Percentiles rank a stretch among this genome's conserved stretches.
Evolutionary conservation across 2,797 vertebrate species (phyloP).

Genomic region (Ctenochaetus hawaiiensis): DNA sequence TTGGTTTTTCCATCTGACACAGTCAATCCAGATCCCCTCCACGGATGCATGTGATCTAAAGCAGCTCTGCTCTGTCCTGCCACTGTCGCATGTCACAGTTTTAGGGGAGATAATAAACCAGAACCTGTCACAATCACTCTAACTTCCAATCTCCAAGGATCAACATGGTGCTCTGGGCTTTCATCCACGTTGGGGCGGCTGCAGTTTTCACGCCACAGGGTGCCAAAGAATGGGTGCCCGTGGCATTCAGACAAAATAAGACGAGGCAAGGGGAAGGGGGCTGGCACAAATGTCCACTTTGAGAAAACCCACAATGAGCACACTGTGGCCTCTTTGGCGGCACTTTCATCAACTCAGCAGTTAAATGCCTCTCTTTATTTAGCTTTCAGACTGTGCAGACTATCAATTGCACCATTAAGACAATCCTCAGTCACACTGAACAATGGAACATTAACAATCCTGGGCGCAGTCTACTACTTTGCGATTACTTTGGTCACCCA

Average conservation of each 20-base stretch:
- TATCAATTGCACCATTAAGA: constrained; percentile 82
- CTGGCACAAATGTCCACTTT: constrained; percentile 83
- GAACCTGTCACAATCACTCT: constrained; percentile 73
- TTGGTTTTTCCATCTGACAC: constrained; percentile 48
- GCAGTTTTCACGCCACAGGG: constrained; percentile 57
- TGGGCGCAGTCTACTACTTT: constrained; percentile 57
- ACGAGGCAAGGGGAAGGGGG: constrained; percentile 74
- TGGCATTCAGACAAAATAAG: constrained; percentile 77
- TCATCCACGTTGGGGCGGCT: constrained; percentile 55
- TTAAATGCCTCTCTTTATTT: constrained; percentile 82
- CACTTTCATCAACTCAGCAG: constrained; percentile 75
- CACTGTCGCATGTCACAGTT: constrained; percentile 63
- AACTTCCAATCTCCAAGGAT: constrained; percentile 62
- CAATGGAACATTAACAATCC: constrained; percentile 72
- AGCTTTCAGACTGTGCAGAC: constrained; percentile 75
- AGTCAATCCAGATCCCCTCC: constrained; percentile 38
- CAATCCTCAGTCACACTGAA: constrained; percentile 75
- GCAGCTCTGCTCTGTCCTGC: constrained; percentile 36
- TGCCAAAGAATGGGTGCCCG: constrained; percentile 68
- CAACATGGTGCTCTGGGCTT: constrained; percentile 65
- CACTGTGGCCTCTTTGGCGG: constrained; percentile 79
- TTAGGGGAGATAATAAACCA: constrained; percentile 73
- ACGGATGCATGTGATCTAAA: constrained; percentile 14
- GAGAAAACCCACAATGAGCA: constrained; percentile 80
- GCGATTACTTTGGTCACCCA: constrained; percentile 60